A percentile compares a stretch with the other conserved stretches of the same genome.
phyloP scores from a whole-genome alignment of 92 coral and sea anemone species.

The Phenganax marumi region DNA sequence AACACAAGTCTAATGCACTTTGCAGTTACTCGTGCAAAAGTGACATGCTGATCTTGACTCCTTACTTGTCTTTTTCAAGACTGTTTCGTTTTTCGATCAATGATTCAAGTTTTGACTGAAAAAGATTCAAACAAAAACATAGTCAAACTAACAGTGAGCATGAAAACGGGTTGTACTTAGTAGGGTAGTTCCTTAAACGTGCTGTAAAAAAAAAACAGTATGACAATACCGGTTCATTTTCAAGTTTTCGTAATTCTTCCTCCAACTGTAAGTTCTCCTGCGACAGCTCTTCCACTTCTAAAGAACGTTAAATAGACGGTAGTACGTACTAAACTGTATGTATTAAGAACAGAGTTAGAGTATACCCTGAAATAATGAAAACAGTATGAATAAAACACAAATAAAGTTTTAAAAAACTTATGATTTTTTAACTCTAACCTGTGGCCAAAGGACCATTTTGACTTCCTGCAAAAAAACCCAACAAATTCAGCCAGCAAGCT shows the following conservation, averaged over 20 bases:
- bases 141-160: too few relatives aligned
- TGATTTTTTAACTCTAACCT: constrained; percentile 30
- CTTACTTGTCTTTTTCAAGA: constrained; percentile 75
- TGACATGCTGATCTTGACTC: too few relatives aligned
- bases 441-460: constrained; percentile 41
- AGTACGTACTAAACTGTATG: background rate
- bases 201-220: too few relatives aligned
- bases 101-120: constrained; percentile 75
- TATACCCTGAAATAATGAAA: background rate
- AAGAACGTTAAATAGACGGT: background rate
- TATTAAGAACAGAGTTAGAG: too few relatives aligned
- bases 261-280: constrained; percentile 68
- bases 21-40: too few relatives aligned
- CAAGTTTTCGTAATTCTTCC: constrained; percentile 67
- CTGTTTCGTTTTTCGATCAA: constrained; percentile 62
- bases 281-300: constrained; percentile 77
- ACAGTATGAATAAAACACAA: background rate
- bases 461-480: constrained; percentile 23
- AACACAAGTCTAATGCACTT: too few relatives aligned
- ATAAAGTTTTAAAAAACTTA: background rate
- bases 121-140: background rate
- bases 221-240: constrained; percentile 70
- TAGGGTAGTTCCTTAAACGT: too few relatives aligned
- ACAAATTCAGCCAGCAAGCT: background rate
- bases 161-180: too few relatives aligned